Evolutionary conservation across 2,113 vertebrate genomes (phyloP).

Genomic region (Stomatorhinus ivindoensis): DNA sequence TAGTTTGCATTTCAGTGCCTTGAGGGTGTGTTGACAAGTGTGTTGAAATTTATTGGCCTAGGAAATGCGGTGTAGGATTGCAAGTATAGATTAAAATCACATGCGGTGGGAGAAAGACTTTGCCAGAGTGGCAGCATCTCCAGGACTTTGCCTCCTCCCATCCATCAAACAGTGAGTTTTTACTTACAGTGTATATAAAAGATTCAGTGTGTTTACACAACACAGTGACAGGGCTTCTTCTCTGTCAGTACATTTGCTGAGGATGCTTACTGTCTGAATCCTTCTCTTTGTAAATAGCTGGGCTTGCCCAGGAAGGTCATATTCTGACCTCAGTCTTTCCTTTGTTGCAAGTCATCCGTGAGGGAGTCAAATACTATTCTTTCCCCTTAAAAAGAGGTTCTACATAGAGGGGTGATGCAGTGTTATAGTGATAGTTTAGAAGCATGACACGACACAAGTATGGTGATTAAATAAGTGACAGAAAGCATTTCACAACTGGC

Average conservation of each 20-base stretch:
- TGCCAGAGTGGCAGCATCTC: background rate
- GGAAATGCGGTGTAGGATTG: background rate
- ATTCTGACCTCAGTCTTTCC: background rate
- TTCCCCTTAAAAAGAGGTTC: background rate
- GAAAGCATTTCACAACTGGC: background rate
- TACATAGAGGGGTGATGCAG: background rate
- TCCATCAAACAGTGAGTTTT: background rate
- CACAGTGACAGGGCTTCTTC: background rate
- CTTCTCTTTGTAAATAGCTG: background rate
- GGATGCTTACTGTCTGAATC: background rate
- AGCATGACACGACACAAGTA: background rate
- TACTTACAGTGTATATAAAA: background rate
- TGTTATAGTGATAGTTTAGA: background rate
- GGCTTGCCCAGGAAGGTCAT: background rate
- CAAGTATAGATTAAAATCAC: conserved; percentile 10
- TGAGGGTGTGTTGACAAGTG: conserved; percentile 9
- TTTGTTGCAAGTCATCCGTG: background rate
- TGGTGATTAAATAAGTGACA: background rate
- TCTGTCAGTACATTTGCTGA: background rate
- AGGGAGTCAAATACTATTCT: background rate
- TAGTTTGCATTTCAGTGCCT: conserved; percentile 13
- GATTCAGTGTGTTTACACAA: background rate
- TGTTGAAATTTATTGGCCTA: conserved; percentile 4
- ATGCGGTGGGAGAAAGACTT: background rate
- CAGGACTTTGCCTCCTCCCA: background rate